phyloP scores from a whole-genome alignment of 2,888 invertebrate species.

The Pheosia gnoma region DNA sequence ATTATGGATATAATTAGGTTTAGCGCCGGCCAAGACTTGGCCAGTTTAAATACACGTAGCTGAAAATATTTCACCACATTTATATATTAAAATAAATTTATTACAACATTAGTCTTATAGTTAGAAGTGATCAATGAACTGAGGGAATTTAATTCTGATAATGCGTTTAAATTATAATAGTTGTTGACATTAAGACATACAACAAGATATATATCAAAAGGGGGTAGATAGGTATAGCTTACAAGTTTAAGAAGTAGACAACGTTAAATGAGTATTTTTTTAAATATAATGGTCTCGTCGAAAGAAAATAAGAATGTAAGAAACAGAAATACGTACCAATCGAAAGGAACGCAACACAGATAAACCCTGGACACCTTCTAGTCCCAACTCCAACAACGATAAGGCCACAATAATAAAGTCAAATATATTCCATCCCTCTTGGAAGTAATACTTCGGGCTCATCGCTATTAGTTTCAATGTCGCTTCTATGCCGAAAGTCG shows the following conservation, averaged over 20 bases:
- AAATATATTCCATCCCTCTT: slow-evolving; percentile 99
- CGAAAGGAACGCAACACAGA: slow-evolving; percentile 98
- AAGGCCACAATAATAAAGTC: slow-evolving; percentile 99
- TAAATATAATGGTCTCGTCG: not conserved
- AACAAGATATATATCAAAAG: slow-evolving; percentile 16
- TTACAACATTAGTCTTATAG: slow-evolving; percentile 33
- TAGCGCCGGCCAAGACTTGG: slow-evolving; percentile 98
- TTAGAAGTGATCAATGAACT: slow-evolving; percentile 10
- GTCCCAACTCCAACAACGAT: slow-evolving; percentile 95
- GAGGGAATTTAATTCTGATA: slow-evolving; percentile 14
- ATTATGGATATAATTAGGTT: slow-evolving; percentile 98
- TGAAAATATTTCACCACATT: slow-evolving; percentile 84
- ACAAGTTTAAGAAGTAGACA: slow-evolving; percentile 18
- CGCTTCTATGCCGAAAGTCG: slow-evolving; percentile 98
- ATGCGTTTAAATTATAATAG: slow-evolving; percentile 16
- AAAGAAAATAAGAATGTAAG: not conserved
- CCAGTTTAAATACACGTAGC: slow-evolving; percentile 98
- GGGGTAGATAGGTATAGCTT: slow-evolving; percentile 25
- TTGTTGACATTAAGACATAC: slow-evolving; percentile 25
- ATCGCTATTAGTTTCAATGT: slow-evolving; percentile 97
- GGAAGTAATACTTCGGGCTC: slow-evolving; percentile 98
- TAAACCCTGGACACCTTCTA: slow-evolving; percentile 97
- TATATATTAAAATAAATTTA: slow-evolving; percentile 50
- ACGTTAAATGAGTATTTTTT: slow-evolving; percentile 14
- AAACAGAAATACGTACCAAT: slow-evolving; percentile 89